These are phyloP conservation scores for Drosophila vallismaia DNA, from an alignment of 2,888 invertebrate species.

Conservation along the genomic window DNA sequence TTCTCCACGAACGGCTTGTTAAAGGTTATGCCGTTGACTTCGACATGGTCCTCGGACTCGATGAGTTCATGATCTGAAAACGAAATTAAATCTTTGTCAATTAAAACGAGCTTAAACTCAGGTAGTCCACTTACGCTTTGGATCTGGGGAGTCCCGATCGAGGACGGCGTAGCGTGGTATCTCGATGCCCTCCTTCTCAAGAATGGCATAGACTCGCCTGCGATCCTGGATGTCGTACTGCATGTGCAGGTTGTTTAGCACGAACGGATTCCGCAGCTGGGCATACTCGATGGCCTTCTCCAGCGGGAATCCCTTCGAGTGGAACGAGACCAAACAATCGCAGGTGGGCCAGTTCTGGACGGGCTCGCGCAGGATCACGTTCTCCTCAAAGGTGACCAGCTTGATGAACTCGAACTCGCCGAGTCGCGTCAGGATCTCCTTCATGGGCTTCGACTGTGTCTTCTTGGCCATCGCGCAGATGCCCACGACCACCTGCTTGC, in stretches of 20 bases:
- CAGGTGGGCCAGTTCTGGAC: slow-evolving; percentile 99
- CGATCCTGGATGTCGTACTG: slow-evolving; percentile 99
- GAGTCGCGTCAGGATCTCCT: slow-evolving; percentile 97
- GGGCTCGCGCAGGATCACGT: slow-evolving; percentile 97
- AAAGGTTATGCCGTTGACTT: slow-evolving; percentile 97
- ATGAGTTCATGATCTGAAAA: slow-evolving; percentile 93
- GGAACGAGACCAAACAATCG: slow-evolving; percentile 99
- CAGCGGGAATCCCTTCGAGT: slow-evolving; percentile 98
- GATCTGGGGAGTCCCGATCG: slow-evolving; percentile 96
- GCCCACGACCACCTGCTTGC: slow-evolving; percentile 97
- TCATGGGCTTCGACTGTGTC: slow-evolving; percentile 99
- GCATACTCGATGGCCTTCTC: slow-evolving; percentile 99
- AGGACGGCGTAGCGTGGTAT: slow-evolving; percentile 99
- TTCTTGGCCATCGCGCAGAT: slow-evolving; percentile 99
- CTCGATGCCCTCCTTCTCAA: slow-evolving; percentile 97
- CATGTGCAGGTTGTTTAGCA: slow-evolving; percentile 99
- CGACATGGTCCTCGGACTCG: slow-evolving; percentile 98
- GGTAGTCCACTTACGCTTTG: slow-evolving; percentile 89
- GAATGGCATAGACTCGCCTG: slow-evolving; percentile 96
- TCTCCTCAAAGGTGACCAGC: slow-evolving; percentile 97
- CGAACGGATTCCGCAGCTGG: slow-evolving; percentile 95
- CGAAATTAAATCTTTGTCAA: too few species aligned
- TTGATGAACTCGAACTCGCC: slow-evolving; percentile 98
- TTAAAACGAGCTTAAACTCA: too few species aligned
- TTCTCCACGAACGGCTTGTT: slow-evolving; percentile 99